Evolutionary conservation across 2,888 invertebrate genomes (phyloP).

Genomic region (Ectobius pallidus): DNA sequence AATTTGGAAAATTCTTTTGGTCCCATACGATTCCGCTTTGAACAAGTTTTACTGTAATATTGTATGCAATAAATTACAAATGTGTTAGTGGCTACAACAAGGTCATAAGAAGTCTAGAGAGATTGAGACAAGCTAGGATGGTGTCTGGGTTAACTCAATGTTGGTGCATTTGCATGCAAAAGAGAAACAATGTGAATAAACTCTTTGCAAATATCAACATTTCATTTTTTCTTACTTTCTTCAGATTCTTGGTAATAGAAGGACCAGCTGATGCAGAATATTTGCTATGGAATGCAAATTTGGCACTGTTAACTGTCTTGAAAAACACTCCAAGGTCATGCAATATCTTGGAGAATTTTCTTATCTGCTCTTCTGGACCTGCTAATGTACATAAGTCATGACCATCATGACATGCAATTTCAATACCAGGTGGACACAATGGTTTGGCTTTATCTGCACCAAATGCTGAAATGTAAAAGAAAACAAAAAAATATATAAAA

Average conservation of each 20-base stretch:
- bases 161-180: no score
- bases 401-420: slow-evolving; percentile 88
- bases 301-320: slow-evolving; percentile 45
- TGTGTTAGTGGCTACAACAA: no score
- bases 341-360: slow-evolving; percentile 62
- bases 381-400: slow-evolving; percentile 89
- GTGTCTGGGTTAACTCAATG: no score
- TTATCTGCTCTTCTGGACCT: slow-evolving; percentile 69
- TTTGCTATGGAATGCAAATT: slow-evolving; percentile 48
- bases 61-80: no score
- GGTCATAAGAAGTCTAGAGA: no score
- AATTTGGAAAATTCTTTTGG: no score
- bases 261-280: slow-evolving; percentile 55
- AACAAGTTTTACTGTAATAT: no score
- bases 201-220: no score
- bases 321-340: slow-evolving; percentile 51
- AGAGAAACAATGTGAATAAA: no score
- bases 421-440: slow-evolving; percentile 70
- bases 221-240: slow-evolving; percentile 52
- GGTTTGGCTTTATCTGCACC: slow-evolving; percentile 40
- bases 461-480: not conserved
- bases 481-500: no score
- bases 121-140: no score
- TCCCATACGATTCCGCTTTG: no score
- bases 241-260: slow-evolving; percentile 53